phyloP scores from a whole-genome alignment of 2,113 vertebrate species.

The Melierax canorus region DNA sequence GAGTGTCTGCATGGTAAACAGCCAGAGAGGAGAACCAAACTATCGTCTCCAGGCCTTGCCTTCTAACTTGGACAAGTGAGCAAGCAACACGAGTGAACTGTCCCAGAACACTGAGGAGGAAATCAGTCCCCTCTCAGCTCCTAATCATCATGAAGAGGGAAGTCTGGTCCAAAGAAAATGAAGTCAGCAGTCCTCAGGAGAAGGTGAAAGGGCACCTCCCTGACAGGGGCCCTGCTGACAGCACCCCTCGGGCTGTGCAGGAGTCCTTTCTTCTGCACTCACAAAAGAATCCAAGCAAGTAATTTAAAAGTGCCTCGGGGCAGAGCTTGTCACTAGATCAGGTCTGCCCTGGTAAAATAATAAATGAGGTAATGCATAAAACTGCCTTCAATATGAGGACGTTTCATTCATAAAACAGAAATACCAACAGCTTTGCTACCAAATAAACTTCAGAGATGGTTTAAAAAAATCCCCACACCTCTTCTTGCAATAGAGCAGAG shows the following conservation, averaged over 20 bases:
- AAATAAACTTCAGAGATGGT: not conserved
- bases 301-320: not conserved
- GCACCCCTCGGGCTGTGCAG: not conserved
- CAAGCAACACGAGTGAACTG: not conserved
- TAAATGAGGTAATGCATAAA: not conserved
- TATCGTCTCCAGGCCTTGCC: not conserved
- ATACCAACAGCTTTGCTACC: not conserved
- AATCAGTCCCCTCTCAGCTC: not conserved
- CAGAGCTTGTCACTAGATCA: not conserved
- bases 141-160: not conserved
- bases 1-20: not conserved
- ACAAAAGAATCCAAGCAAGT: not conserved
- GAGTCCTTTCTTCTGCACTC: not conserved
- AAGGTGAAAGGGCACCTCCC: slow-evolving; percentile 9
- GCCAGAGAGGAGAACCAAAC: not conserved
- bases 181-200: not conserved
- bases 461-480: not conserved
- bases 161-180: not conserved
- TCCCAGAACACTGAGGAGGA: not conserved
- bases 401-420: slow-evolving; percentile 19
- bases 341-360: not conserved
- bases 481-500: not conserved
- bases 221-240: not conserved
- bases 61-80: not conserved
- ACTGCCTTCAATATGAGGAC: not conserved